phyloP scores from a whole-genome alignment of 2,113 vertebrate species.

The Anarrhichthys ocellatus region DNA sequence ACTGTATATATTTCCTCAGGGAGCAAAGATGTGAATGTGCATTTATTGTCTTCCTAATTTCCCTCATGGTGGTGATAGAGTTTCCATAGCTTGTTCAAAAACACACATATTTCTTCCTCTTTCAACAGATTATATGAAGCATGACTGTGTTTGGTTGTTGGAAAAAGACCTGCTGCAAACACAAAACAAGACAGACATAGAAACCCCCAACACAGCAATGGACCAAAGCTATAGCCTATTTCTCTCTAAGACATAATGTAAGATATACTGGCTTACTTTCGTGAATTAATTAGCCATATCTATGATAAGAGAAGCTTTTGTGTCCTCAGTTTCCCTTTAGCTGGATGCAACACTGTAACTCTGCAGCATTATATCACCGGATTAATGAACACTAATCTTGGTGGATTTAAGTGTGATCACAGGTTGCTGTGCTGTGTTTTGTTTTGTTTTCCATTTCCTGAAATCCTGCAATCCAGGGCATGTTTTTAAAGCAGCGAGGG shows the following conservation, averaged over 20 bases:
- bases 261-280: neutral
- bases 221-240: neutral
- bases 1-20: too few relatives aligned
- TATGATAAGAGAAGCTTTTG: neutral
- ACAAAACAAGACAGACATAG: neutral
- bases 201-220: neutral
- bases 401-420: constrained; percentile 40
- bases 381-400: constrained; percentile 66
- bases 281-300: neutral
- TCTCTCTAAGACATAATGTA: neutral
- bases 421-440: constrained; percentile 35
- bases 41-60: neutral
- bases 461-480: constrained; percentile 11
- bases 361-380: constrained; percentile 60
- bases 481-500: neutral
- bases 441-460: constrained; percentile 6
- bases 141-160: neutral
- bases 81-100: neutral
- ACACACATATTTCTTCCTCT: too few relatives aligned
- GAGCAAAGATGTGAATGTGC: neutral
- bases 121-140: neutral
- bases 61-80: neutral
- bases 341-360: constrained; percentile 23
- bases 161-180: neutral
- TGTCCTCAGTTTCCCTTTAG: constrained; percentile 30